Base-by-base conservation (phyloP, 2,113 vertebrate species). In the Psephotus haematonotus region DNA sequence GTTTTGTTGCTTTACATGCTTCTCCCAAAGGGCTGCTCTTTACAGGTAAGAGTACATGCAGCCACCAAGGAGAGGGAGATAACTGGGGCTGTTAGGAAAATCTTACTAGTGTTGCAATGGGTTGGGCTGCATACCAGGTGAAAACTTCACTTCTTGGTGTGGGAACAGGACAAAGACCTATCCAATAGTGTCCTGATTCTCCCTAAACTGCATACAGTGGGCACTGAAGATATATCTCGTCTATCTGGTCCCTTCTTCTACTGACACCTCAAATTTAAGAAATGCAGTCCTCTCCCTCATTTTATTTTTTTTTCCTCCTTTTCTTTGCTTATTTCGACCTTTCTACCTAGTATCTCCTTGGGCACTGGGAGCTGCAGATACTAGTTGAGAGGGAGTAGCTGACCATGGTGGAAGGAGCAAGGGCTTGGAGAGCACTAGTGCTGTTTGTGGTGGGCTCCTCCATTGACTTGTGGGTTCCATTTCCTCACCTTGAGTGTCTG, bases 1-100 rank as follows among this genome's bases (percentile, higher is more conserved):
- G 82, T 92, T 83, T 39, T 75, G 80, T 88, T 88, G 72, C 55
- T 97, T 69, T 90, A 13, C 55, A 5, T 69, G 80, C 71, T 92
- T 90, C 69, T 88, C 92, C 90, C 90, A 62, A 88, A 90, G 86
- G 96, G 55, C 43, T 80, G 0, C 65, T 93, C 90, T 92, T 95
- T 86, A 68, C 74, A 84, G 86, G 90, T 90, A 95, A 88, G 76
- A 74, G 65, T 90, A 55, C 43, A 1, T 72, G 88, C 76, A 93
- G 72, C 55, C 76, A 67, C 93, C 11, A 25, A 90, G 68, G 89
- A 59, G 63, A 78, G 72, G 19, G 8, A 49, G 46, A 41, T 52
- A 88, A 84, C 23, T 89, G 43, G 57, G 44, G 24, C 76, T 44
- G 43, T 35, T 92, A 78, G 65, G 52, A 93, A 88, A 92, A 49